Conservation (phyloP, 2,888 invertebrate genomes). For the Apotomis turbidana region DNA sequence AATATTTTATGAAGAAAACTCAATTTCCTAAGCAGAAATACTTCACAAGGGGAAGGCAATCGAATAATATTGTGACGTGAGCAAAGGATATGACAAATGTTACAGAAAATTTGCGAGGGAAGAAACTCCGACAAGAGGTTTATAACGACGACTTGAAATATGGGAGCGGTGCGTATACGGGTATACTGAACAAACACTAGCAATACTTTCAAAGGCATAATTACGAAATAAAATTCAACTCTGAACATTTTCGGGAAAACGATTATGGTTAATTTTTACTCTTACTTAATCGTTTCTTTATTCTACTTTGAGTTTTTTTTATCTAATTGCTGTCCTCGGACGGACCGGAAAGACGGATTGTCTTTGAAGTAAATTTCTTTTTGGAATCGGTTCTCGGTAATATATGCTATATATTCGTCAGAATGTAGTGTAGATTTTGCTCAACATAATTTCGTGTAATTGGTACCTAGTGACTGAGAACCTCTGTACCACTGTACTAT, state of each 20-base stretch:
- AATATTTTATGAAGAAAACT: conserved; percentile 50
- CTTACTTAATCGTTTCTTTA: no score
- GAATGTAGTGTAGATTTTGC: no score
- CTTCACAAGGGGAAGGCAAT: conserved; percentile 57
- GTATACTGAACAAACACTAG: not conserved
- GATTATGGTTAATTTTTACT: no score
- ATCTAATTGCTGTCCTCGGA: no score
- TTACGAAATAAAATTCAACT: not conserved
- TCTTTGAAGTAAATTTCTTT: no score
- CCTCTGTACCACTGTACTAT: no score
- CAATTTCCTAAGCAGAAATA: conserved; percentile 55
- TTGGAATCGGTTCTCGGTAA: no score
- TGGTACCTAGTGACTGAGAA: no score
- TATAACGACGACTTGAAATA: conserved; percentile 19
- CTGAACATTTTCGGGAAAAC: not conserved
- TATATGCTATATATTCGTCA: no score
- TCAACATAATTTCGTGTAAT: no score
- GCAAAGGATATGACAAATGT: conserved; percentile 59
- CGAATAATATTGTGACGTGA: conserved; percentile 67
- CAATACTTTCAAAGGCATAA: not conserved
- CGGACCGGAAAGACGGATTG: no score
- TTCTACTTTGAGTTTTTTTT: no score
- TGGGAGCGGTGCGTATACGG: not conserved
- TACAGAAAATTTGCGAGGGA: conserved; percentile 51
- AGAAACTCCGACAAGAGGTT: conserved; percentile 46